These are phyloP conservation scores for Drosophila biarmipes DNA, from an alignment of 1,140 invertebrate species.

Conservation along the genomic window DNA sequence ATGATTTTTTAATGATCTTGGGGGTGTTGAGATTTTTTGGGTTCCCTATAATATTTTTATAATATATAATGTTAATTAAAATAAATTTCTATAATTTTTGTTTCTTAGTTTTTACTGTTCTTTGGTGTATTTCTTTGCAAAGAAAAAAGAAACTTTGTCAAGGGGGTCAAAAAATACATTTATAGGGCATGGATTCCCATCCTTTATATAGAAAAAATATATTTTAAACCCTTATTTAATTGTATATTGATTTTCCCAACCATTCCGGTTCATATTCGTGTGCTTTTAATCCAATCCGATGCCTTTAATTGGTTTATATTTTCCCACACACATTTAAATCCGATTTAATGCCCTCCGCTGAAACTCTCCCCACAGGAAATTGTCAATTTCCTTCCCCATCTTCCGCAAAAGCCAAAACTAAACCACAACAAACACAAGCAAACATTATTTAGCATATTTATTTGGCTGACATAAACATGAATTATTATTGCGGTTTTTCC, in stretches of 20 bases:
- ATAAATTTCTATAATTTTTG: no score
- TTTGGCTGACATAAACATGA: conserved; percentile 51
- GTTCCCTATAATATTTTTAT: no score
- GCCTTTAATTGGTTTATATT: conserved; percentile 35
- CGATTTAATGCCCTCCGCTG: conserved; percentile 13
- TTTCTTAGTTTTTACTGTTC: background rate
- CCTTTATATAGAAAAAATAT: background rate
- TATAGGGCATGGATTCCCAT: no score
- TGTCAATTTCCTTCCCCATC: conserved; percentile 45
- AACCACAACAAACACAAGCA: conserved; percentile 46
- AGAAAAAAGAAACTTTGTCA: background rate
- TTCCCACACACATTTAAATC: conserved; percentile 32
- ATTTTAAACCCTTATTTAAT: conserved; percentile 2
- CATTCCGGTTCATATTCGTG: background rate
- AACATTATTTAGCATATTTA: conserved; percentile 52
- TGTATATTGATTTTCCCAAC: background rate
- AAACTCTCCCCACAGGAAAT: conserved; percentile 27
- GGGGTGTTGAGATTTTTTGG: no score
- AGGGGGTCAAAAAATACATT: background rate
- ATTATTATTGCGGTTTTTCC: conserved; percentile 38
- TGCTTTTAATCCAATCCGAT: conserved; percentile 10
- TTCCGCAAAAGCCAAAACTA: conserved; percentile 27
- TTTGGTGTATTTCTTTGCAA: background rate
- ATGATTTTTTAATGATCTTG: no score
- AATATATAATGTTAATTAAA: no score